phyloP scores from a whole-genome alignment of 2,113 vertebrate genomes.

The Azemiops feae region DNA sequence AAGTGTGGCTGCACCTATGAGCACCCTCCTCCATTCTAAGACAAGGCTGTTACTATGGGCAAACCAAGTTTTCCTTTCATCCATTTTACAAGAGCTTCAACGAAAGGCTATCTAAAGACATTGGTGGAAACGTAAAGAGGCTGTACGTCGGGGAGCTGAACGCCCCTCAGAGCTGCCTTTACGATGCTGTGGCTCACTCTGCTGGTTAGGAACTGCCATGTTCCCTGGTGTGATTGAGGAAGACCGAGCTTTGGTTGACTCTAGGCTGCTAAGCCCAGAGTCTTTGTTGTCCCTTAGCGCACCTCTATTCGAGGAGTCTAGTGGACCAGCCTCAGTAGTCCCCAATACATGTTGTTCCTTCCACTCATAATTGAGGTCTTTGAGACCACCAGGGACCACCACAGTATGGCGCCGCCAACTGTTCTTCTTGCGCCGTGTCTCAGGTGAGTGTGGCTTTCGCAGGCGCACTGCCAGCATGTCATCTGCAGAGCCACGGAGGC shows the following conservation, averaged over 20 bases:
- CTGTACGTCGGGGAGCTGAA: slow-evolving; percentile 53
- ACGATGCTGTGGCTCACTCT: not conserved
- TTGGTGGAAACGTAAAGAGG: slow-evolving; percentile 78
- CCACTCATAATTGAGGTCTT: slow-evolving; percentile 79
- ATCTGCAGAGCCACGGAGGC: slow-evolving; percentile 79
- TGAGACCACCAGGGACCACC: slow-evolving; percentile 77
- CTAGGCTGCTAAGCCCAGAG: slow-evolving; percentile 76
- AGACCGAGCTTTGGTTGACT: slow-evolving; percentile 74
- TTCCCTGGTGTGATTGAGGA: slow-evolving; percentile 15
- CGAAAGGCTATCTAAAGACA: slow-evolving; percentile 63
- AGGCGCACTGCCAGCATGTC: slow-evolving; percentile 81
- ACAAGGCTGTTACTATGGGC: not conserved
- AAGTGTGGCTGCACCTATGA: not conserved
- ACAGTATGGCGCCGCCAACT: slow-evolving; percentile 92
- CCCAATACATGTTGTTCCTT: slow-evolving; percentile 58
- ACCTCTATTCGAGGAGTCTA: slow-evolving; percentile 4
- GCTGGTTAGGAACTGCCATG: slow-evolving; percentile 20
- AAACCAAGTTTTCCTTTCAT: not conserved
- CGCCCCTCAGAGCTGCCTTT: slow-evolving; percentile 32
- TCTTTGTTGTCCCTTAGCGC: slow-evolving; percentile 66
- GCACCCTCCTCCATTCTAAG: not conserved
- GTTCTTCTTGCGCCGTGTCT: slow-evolving; percentile 84
- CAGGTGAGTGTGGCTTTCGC: slow-evolving; percentile 83
- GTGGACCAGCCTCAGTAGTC: not conserved
- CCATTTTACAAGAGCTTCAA: not conserved